Conservation (phyloP, 53 echinoderm and acorn worm genomes). For the Apostichopus leukothele region DNA sequence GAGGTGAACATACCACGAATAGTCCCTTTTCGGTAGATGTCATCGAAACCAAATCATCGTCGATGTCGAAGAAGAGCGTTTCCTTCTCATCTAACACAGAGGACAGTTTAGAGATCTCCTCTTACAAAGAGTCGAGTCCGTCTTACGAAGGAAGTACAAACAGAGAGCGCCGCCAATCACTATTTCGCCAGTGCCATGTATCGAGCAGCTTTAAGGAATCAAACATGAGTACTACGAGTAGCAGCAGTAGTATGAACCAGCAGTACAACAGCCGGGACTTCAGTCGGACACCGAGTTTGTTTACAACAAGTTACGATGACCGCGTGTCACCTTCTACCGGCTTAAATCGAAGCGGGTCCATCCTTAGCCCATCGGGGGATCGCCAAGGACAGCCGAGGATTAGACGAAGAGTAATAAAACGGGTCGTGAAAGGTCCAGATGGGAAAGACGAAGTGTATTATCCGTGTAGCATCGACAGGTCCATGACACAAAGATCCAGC, state of each 20-base stretch:
- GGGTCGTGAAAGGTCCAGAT: constrained; percentile 82
- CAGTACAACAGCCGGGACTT: background rate
- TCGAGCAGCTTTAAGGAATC: constrained; percentile 59
- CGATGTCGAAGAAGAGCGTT: constrained; percentile 33
- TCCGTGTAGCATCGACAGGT: constrained; percentile 59
- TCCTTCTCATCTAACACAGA: constrained; percentile 36
- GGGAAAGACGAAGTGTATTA: constrained; percentile 85
- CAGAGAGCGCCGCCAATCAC: constrained; percentile 74
- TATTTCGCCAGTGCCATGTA: constrained; percentile 81
- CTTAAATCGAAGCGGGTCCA: constrained; percentile 75
- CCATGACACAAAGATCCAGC: constrained; percentile 55
- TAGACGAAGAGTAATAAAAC: constrained; percentile 73
- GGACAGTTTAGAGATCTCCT: background rate
- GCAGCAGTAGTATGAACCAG: background rate
- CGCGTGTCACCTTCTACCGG: constrained; percentile 33
- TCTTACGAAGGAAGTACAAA: background rate
- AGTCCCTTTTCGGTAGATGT: constrained; percentile 82
- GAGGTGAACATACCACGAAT: constrained; percentile 88
- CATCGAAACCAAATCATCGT: constrained; percentile 18
- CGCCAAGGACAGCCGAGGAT: constrained; percentile 65
- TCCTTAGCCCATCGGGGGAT: constrained; percentile 68
- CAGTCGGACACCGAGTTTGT: background rate
- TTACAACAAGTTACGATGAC: constrained; percentile 4
- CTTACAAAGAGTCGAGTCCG: background rate
- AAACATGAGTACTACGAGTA: constrained; percentile 50